Conservation (phyloP, 30 jellyfish, hydroid and myxozoan species). For the Chrysaora quinquecirrha region DNA sequence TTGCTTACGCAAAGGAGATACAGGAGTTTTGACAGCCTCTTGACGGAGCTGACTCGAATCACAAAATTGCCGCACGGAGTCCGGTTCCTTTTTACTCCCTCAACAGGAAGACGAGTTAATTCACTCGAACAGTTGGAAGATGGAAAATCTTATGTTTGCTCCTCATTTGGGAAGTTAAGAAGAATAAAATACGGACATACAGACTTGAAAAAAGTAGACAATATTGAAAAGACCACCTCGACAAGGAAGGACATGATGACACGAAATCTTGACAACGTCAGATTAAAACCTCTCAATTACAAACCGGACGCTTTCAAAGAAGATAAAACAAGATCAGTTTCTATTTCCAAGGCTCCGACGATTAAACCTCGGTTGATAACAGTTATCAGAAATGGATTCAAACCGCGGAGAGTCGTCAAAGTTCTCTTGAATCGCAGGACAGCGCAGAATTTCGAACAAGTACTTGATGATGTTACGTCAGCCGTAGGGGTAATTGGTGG, state of each 20-base stretch:
- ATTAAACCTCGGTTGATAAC: conserved; percentile 87
- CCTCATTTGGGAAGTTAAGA: conserved; percentile 77
- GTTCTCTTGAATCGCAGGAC: conserved; percentile 89
- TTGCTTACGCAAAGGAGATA: conserved; percentile 85
- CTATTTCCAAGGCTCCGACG: conserved; percentile 14
- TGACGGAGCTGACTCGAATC: conserved; percentile 91
- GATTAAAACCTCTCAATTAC: conserved; percentile 50
- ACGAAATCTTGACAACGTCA: conserved; percentile 59
- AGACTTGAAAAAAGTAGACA: conserved; percentile 23
- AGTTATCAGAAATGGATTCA: conserved; percentile 82
- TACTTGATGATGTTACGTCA: conserved; percentile 85
- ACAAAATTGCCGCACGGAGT: conserved; percentile 95
- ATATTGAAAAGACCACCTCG: neutral
- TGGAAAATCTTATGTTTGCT: conserved; percentile 95
- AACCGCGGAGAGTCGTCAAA: conserved; percentile 82
- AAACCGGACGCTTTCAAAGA: conserved; percentile 54
- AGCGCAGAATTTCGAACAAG: conserved; percentile 97
- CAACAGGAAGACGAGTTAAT: conserved; percentile 74
- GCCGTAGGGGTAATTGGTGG: conserved; percentile 97
- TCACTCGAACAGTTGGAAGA: conserved; percentile 75
- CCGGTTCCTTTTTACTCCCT: conserved; percentile 87
- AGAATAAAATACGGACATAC: conserved; percentile 67
- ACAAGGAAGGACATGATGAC: conserved; percentile 39
- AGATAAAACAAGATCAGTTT: conserved; percentile 9
- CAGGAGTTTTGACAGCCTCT: conserved; percentile 86